Conservation (phyloP, 2,113 vertebrate genomes). For the Suncus etruscus region DNA sequence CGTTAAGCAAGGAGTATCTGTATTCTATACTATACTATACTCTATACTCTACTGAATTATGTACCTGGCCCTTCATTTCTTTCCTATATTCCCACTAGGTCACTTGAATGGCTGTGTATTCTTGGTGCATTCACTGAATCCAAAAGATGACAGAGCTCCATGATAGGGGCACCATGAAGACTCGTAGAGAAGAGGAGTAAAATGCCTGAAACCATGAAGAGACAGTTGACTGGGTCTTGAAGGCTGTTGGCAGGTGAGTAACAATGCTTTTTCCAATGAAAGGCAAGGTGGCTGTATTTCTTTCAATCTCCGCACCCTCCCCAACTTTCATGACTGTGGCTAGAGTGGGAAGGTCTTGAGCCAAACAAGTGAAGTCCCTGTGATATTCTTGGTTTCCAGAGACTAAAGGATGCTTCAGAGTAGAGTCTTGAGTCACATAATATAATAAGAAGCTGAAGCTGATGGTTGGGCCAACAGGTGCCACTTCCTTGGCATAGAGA, state of each 20-base stretch:
- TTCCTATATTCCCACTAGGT: slow-evolving; percentile 13
- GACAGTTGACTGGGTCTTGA: slow-evolving; percentile 22
- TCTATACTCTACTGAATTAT: too few species aligned
- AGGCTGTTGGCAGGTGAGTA: slow-evolving; percentile 28
- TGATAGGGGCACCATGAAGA: background rate
- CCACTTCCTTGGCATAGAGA: background rate
- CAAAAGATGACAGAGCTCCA: background rate
- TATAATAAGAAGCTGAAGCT: background rate
- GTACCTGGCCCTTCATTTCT: background rate
- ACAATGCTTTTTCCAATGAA: background rate
- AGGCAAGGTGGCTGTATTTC: background rate
- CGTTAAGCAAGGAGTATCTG: too few species aligned
- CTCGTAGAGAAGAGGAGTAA: background rate
- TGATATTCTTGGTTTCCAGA: background rate
- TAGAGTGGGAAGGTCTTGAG: background rate
- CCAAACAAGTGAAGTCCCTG: background rate
- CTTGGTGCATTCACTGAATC: background rate
- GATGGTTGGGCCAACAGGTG: too few species aligned
- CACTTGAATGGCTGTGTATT: background rate
- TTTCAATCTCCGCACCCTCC: slow-evolving; percentile 24
- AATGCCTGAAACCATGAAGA: background rate
- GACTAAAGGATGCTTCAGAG: slow-evolving; percentile 20
- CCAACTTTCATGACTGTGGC: slow-evolving; percentile 16
- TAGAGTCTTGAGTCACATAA: background rate
- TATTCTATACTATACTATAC: too few species aligned